Evolutionary conservation across 2,888 invertebrate genomes (phyloP), one percentile per base, ranked within the genome.

Genomic region (Meliscaeva auricollis): DNA sequence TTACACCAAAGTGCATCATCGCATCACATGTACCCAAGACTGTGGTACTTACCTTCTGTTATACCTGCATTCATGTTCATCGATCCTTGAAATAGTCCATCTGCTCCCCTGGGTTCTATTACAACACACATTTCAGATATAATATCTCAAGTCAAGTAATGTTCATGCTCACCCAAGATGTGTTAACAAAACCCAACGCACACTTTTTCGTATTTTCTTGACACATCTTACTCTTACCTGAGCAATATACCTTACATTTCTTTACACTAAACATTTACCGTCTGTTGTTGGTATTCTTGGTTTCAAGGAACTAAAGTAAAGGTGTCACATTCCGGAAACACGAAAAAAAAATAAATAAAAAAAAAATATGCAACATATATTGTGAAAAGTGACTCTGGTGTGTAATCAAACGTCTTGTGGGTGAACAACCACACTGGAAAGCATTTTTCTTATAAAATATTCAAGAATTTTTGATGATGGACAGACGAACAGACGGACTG

Each of bases 251-350:
- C 15, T 52, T 52, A 52, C 5, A 26, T 26, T 26, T 26, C 26
- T 26, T 26, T 26, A 17, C 6, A 5, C 30, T 13, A 26, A 11
- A 3, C 64, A 20, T 66, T 50, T 48, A 66, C 15, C 26, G 46
- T 32, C 17, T 38, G 20, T 35, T 26, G 13, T 11, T 3, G 38
- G 38, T 38, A 66, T 56, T 64, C 48, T 79, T 44, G 8, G 3
- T 50, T 60, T 48, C 58, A 58, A 50, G 32, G 32, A 50, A 73
- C 17, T 17, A 11, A 32, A 20, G 11, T 20, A 20, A 66, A 32
- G 60, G 79, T 79, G 68, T 79, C 74, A 74, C 66, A 79, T 79
- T 74, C 74, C 79, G 66, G 35, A 74, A 58, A 58, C 56, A 32
- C 54, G 2, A 30, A 8, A 48, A 15, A 11, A 30, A 32, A 15